Evolutionary conservation across 2,797 vertebrate genomes (phyloP).

Genomic region (Mus caroli): DNA sequence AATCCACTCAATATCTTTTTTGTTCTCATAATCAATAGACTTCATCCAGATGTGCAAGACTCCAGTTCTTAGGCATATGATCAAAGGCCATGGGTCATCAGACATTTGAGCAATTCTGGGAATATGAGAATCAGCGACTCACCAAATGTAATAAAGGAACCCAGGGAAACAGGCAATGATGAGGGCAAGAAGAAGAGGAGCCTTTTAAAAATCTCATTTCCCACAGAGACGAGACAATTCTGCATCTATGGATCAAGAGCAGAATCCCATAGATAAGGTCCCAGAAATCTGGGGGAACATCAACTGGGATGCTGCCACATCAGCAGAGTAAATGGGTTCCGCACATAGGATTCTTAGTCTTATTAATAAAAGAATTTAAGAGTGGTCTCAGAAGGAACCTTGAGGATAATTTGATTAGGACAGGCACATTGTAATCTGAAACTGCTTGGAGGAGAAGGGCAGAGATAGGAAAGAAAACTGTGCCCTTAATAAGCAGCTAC

Average conservation of each 20-base stretch:
- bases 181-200: background rate
- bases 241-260: conserved; percentile 1
- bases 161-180: background rate
- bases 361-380: background rate
- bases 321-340: background rate
- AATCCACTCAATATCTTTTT: background rate
- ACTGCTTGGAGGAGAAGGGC: background rate
- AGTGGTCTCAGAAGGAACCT: background rate
- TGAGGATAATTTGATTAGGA: background rate
- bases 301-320: background rate
- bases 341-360: background rate
- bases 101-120: background rate
- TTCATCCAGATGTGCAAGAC: background rate
- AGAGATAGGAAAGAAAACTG: background rate
- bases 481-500: background rate
- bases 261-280: background rate
- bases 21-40: background rate
- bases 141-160: conserved; percentile 23
- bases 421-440: background rate
- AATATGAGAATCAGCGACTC: conserved; percentile 29
- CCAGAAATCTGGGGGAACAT: background rate
- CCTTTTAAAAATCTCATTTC: background rate
- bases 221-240: conserved; percentile 21
- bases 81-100: background rate
- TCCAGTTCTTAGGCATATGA: background rate